Base-by-base conservation (phyloP, 2,888 invertebrate species). In the Brachypterus glaber region DNA sequence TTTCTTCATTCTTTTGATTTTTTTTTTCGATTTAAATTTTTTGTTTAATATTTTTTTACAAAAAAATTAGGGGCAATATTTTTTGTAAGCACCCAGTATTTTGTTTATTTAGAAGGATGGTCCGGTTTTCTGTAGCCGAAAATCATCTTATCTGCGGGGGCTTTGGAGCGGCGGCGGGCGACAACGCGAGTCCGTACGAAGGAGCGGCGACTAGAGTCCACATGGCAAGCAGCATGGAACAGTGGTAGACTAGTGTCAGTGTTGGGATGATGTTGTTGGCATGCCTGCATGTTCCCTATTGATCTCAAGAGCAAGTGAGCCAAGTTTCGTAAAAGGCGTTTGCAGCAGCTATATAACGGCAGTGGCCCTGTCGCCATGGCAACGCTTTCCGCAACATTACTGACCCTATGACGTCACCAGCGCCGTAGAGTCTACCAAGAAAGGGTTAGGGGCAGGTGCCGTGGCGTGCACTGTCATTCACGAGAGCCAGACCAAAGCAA, bases 361-460 rank as follows among this genome's bases (percentile, higher is more conserved):
- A 52, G 49, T 52, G 48, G 50, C 46, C 53, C 49, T 46, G 62
- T 64, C 48, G 48, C 55, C 53, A 62, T 62, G 53, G 56, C 45
- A 48, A 63, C 59, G 55, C 52, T 59, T 60, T 64, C 62, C 62
- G 64, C 62, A 64, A 64, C 62, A 59, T 59, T 58, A 55, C 55
- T 60, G 55, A 56, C 54, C 51, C 43, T 54, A 50, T 63, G 62
- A 63, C 62, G 63, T 62, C 62, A 61, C 49, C 46, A 53, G 53
- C 58, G 56, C 55, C 58, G 54, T 49, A 46, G 52, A 52, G 68
- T 69, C 68, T 69, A 66, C 67, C 68, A 70, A 69, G 71, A 70
- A 70, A 71, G 70, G 64, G 65, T 55, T 58, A 58, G 58, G 70
- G 65, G 68, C 67, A 67, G 67, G 68, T 64, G 67, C 62, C 55